phyloP scores from a whole-genome alignment of 2,797 vertebrate genomes.

The Sitta carolinensis region DNA sequence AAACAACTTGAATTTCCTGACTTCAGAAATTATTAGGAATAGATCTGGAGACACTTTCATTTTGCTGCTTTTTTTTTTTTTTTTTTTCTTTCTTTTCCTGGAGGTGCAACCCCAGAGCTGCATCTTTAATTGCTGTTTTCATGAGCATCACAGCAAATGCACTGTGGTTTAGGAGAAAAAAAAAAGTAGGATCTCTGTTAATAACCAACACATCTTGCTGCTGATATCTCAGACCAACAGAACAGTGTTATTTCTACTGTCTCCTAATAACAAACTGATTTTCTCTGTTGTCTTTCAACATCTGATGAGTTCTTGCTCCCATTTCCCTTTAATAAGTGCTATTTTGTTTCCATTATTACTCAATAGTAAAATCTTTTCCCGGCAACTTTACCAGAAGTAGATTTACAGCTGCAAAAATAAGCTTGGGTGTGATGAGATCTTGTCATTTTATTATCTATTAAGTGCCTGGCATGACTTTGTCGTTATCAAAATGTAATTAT shows the following conservation, averaged over 20 bases:
- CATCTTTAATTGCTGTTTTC: slow-evolving; percentile 39
- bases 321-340: slow-evolving; percentile 3
- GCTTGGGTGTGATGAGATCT: slow-evolving; percentile 56
- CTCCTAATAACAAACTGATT: not conserved
- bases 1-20: not conserved
- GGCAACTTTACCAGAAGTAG: slow-evolving; percentile 17
- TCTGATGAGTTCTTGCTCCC: not conserved
- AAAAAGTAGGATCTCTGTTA: not conserved
- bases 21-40: not conserved
- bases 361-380: slow-evolving; percentile 48
- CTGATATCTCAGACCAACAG: not conserved
- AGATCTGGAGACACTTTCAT: not conserved
- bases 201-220: not conserved
- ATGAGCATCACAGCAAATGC: not conserved
- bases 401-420: slow-evolving; percentile 51
- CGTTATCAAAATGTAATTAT: slow-evolving; percentile 39
- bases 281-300: not conserved
- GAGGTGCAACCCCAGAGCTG: not conserved
- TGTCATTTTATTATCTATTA: slow-evolving; percentile 37
- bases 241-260: not conserved
- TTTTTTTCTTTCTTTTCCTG: not conserved
- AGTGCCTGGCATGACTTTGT: not conserved
- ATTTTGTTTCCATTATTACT: slow-evolving; percentile 50
- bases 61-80: not conserved
- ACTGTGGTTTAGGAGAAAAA: not conserved